These are phyloP conservation scores for Megaceryle alcyon DNA, from an alignment of 2,797 vertebrate species.

Conservation along the genomic window DNA sequence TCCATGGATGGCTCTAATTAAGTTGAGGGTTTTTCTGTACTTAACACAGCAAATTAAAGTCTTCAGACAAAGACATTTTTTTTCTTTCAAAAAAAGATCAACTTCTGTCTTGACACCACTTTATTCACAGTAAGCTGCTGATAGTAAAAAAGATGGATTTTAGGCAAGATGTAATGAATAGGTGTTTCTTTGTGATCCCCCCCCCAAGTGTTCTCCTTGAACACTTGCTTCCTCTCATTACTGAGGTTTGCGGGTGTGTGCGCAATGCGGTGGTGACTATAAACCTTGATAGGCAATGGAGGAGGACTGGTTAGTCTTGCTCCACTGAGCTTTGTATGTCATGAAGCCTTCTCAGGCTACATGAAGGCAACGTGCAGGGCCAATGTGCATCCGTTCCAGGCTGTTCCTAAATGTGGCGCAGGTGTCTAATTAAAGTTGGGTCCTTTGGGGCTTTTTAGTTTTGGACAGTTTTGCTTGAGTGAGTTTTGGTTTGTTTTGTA, in stretches of 20 bases:
- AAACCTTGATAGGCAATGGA: neutral
- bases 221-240: neutral
- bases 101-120: neutral
- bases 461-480: neutral
- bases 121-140: neutral
- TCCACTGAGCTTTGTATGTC: neutral
- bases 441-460: neutral
- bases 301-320: slow-evolving; percentile 47
- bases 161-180: neutral
- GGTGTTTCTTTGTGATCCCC: neutral
- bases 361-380: neutral
- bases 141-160: neutral
- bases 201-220: neutral
- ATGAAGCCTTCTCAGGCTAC: neutral
- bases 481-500: too few relatives aligned
- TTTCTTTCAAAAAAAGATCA: neutral
- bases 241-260: neutral
- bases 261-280: neutral
- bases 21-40: neutral
- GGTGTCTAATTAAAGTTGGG: neutral
- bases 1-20: neutral
- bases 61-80: neutral
- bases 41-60: neutral
- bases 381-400: neutral
- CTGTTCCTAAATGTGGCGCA: neutral